Base-by-base conservation (phyloP, 2,888 invertebrate genomes). In the Heliconius hortense region DNA sequence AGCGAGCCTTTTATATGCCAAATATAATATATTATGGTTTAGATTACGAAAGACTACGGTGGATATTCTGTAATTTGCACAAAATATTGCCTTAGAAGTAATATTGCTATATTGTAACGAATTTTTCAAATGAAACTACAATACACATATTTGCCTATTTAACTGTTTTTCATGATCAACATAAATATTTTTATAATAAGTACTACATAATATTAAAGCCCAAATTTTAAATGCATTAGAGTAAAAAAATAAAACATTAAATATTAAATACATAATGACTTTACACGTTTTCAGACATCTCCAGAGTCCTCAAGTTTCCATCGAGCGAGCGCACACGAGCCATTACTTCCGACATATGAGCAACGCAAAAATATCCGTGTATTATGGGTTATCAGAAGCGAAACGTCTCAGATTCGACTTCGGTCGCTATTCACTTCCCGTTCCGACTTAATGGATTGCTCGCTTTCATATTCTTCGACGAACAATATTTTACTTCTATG, bases 21-120 rank as follows among this genome's bases (percentile, higher is more conserved):
- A 94, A 94, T 94, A 94, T 94, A 93, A 94, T 93, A 94, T 94
- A 94, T 94, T 93, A 93, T 93, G 92, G 91, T 92, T 92, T 93
- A 89, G 92, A 92, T 92, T 80, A 74, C 80, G 83, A 81, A 83
- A 88, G 84, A 80, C 76, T 89, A 85, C 79, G 80, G 79, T 91
- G 89, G 93, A 93, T 83, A 86, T 80, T 82, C 60, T 13, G 21
- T 68, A 18, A 35, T 43, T 48, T 43, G 66, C 24, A 2, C 15
- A 24, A 43, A 18, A 39, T 15, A 4, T 24, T 43, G 11, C 24
- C 5, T 24, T 39, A 2, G 18, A 15, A 18, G 24, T 43, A 13
- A 39, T 66, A 24, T 28, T 39, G 35, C 31, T n/a, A 11, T 1
- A n/a, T 39, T n/a, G 4, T 5, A n/a, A 64, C 13, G 11, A 10